A percentile compares a stretch with the other conserved stretches of the same genome.
phyloP scores from a whole-genome alignment of 1,140 invertebrate genomes.

The Papilio aristodemus region DNA sequence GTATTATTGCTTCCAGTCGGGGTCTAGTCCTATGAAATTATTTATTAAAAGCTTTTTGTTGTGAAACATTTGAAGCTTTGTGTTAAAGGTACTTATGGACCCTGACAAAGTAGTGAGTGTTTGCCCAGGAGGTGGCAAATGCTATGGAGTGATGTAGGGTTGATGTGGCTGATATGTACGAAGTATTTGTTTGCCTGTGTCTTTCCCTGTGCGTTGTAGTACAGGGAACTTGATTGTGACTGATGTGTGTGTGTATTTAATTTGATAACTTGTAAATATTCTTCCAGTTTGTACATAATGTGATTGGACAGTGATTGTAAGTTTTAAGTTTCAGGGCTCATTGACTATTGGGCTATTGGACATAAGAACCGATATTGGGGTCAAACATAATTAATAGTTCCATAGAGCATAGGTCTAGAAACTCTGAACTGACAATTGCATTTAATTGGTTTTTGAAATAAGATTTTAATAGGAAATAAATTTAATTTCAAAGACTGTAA shows the following conservation, averaged over 20 bases:
- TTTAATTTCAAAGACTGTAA: slow-evolving; percentile 31
- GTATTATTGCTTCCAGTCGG: slow-evolving; percentile 40
- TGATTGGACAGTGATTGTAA: slow-evolving; percentile 67
- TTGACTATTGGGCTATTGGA: slow-evolving; percentile 18
- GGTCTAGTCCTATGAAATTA: slow-evolving; percentile 37
- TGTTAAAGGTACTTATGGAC: slow-evolving; percentile 8
- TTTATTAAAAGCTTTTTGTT: slow-evolving; percentile 32
- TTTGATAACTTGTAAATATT: slow-evolving; percentile 70
- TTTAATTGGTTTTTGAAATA: slow-evolving; percentile 42
- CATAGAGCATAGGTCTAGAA: slow-evolving; percentile 36
- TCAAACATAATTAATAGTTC: background rate
- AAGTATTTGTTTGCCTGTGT: slow-evolving; percentile 45
- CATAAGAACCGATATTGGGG: background rate
- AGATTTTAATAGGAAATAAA: slow-evolving; percentile 38
- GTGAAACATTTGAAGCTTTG: slow-evolving; percentile 26
- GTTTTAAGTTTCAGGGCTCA: slow-evolving; percentile 57
- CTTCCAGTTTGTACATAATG: slow-evolving; percentile 66
- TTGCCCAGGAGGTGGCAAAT: slow-evolving; percentile 1
- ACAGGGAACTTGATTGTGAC: slow-evolving; percentile 60
- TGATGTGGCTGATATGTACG: background rate
- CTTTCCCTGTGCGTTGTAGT: slow-evolving; percentile 81
- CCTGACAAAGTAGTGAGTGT: slow-evolving; percentile 5
- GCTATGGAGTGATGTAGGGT: background rate
- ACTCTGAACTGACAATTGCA: slow-evolving; percentile 50
- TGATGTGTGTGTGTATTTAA: slow-evolving; percentile 54